phyloP scores from a whole-genome alignment of 2,888 invertebrate species.

The Patella ulyssiponensis region DNA sequence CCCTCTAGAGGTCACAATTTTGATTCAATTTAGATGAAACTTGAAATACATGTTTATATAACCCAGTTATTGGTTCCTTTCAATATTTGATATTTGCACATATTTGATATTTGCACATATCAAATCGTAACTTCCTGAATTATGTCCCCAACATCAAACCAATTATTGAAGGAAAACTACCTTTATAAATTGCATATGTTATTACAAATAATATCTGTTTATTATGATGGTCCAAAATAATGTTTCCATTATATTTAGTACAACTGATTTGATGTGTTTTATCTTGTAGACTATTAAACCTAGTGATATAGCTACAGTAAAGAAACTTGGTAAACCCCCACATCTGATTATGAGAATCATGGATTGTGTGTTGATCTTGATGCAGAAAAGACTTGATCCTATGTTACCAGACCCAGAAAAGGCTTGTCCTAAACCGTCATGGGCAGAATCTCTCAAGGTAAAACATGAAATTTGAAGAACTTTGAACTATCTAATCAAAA shows the following conservation, averaged over 20 bases:
- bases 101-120: too few species aligned
- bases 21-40: too few species aligned
- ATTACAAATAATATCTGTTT: not conserved
- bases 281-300: constrained; percentile 73
- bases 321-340: constrained; percentile 71
- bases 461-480: constrained; percentile 73
- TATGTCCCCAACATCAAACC: too few species aligned
- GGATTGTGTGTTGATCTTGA: constrained; percentile 69
- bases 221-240: not conserved
- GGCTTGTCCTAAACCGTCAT: constrained; percentile 89
- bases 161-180: too few species aligned
- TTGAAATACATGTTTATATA: too few species aligned
- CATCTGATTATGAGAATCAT: constrained; percentile 72
- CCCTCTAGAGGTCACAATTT: too few species aligned
- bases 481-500: not conserved
- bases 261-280: not conserved
- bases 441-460: constrained; percentile 92
- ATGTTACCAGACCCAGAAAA: constrained; percentile 81
- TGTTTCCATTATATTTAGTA: not conserved
- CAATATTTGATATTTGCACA: too few species aligned
- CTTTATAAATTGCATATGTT: not conserved
- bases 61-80: too few species aligned
- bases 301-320: constrained; percentile 69
- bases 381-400: constrained; percentile 66
- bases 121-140: too few species aligned